phyloP scores from a whole-genome alignment of 2,888 invertebrate genomes.

The Aphrophora alni region DNA sequence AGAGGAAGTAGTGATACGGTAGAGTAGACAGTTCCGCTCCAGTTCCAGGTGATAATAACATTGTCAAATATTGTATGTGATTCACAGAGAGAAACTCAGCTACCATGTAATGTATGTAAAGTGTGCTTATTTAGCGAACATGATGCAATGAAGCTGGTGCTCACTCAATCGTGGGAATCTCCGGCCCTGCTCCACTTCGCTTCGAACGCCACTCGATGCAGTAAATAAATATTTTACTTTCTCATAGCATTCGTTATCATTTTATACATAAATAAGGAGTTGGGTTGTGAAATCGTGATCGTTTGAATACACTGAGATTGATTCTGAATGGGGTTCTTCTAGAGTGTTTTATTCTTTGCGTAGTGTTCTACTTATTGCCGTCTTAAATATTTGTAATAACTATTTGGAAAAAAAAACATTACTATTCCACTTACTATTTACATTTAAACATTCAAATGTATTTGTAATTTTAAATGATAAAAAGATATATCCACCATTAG shows the following conservation, averaged over 20 bases:
- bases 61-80: slow-evolving; percentile 30
- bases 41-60: slow-evolving; percentile 33
- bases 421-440: no score
- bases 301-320: not conserved
- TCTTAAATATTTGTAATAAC: no score
- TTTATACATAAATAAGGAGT: not conserved
- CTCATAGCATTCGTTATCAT: slow-evolving; percentile 2
- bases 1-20: slow-evolving; percentile 30
- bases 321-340: not conserved
- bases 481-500: no score
- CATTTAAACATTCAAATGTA: no score
- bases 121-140: not conserved
- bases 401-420: no score
- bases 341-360: not conserved
- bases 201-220: not conserved
- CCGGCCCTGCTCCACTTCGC: not conserved
- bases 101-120: not conserved
- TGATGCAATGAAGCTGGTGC: not conserved
- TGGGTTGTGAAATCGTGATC: not conserved
- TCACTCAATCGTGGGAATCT: not conserved
- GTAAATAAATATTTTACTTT: slow-evolving; percentile 4
- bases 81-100: not conserved
- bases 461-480: no score
- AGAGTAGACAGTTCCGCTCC: slow-evolving; percentile 27
- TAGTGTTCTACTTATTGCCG: not conserved